Conservation (phyloP, 2,797 vertebrate species). For the Megalops cyprinoides region DNA sequence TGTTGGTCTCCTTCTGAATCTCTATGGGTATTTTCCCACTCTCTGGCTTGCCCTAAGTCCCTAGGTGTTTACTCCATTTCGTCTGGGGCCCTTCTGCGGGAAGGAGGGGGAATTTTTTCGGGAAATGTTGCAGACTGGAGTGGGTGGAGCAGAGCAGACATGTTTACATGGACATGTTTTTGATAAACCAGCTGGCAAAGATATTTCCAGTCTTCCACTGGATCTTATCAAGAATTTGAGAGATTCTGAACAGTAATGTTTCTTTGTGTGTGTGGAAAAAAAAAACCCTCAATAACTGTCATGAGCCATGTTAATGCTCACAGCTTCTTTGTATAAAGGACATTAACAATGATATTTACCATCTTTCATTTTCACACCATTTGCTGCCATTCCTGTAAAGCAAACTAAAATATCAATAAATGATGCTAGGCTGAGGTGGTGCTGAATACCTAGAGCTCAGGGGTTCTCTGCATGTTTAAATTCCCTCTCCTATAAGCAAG, state of each 20-base stretch:
- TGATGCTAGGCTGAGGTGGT: background rate
- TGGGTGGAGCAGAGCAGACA: background rate
- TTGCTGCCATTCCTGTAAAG: background rate
- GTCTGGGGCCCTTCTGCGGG: background rate
- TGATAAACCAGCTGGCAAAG: background rate
- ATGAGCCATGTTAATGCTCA: background rate
- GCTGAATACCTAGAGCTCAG: slow-evolving; percentile 1
- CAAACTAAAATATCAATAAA: background rate
- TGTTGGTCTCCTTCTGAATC: too few relatives aligned
- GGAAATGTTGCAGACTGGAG: background rate
- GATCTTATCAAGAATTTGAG: background rate
- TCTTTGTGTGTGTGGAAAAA: slow-evolving; percentile 8
- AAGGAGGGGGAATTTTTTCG: background rate
- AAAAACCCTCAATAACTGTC: background rate
- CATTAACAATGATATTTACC: background rate
- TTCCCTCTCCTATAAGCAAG: slow-evolving; percentile 15
- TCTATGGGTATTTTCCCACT: too few relatives aligned
- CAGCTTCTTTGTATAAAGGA: background rate
- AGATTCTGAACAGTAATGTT: background rate
- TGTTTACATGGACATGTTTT: background rate
- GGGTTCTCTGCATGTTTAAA: background rate
- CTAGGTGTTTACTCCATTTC: background rate
- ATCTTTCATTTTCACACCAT: background rate
- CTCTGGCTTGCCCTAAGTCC: too few relatives aligned
- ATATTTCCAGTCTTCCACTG: background rate